Evolutionary conservation across 2,888 invertebrate species (phyloP), one percentile per base, ranked within the genome.

Genomic region (Hecatera dysodea): DNA sequence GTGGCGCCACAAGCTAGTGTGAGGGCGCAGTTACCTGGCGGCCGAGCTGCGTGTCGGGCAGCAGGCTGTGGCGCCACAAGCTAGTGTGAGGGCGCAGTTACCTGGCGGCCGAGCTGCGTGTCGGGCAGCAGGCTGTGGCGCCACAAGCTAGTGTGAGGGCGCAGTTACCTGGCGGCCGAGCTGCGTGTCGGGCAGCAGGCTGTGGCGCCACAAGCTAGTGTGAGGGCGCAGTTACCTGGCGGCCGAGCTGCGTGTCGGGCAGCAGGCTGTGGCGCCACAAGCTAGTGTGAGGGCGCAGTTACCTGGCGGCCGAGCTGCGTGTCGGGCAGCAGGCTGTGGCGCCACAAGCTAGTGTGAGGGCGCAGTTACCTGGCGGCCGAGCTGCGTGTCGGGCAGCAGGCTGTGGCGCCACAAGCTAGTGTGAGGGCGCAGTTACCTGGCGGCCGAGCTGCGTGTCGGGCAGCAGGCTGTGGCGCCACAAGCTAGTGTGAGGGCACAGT

Each of bases 111-210:
- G 79, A 98, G 96, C 71, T 98, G 97, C 83, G 97, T 98, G 91
- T 99, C 98, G 0, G 99, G 99, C 81, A 99, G 95, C 93, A 98
- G 98, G 92, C 97, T 98, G 86, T 97, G 97, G 17, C 98, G 96
- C 29, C 48, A 27, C n/a, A 33, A 55, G 50, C 50, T n/a, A n/a
- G n/a, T n/a, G n/a, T n/a, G n/a, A n/a, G n/a, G n/a, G n/a, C n/a
- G n/a, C n/a, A n/a, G n/a, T n/a, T n/a, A n/a, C n/a, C n/a, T n/a
- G n/a, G n/a, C n/a, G n/a, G n/a, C n/a, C n/a, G n/a, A n/a, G n/a
- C n/a, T n/a, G n/a, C n/a, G n/a, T n/a, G n/a, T n/a, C n/a, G n/a
- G n/a, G n/a, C n/a, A n/a, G n/a, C n/a, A n/a, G n/a, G n/a, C n/a
- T n/a, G n/a, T n/a, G n/a, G n/a, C n/a, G n/a, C n/a, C n/a, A n/a